Percentiles rank a stretch among this genome's conserved stretches.
phyloP scores from a whole-genome alignment of 2,797 vertebrate species.

The Triplophysa bombifrons region DNA sequence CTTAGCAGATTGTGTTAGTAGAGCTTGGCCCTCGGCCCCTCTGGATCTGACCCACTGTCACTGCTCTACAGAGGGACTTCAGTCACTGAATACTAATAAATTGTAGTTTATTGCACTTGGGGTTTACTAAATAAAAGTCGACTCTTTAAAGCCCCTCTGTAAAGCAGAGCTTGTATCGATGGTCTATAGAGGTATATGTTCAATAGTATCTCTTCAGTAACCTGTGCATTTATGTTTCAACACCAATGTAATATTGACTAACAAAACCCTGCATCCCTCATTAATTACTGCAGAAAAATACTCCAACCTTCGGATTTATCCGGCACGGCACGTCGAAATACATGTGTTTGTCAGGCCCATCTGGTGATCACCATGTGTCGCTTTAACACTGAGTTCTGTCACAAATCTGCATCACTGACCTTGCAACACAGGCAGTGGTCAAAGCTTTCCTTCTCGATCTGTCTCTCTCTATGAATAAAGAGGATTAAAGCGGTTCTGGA shows the following conservation, averaged over 20 bases:
- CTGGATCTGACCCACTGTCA: slow-evolving; percentile 42
- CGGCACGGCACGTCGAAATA: background rate
- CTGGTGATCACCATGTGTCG: slow-evolving; percentile 35
- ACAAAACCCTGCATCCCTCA: too few relatives aligned
- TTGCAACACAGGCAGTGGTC: slow-evolving; percentile 34
- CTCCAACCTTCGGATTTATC: slow-evolving; percentile 1
- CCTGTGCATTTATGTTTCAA: too few relatives aligned
- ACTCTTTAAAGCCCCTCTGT: background rate
- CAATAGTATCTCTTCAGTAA: background rate
- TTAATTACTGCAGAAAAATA: background rate
- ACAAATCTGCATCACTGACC: slow-evolving; percentile 33
- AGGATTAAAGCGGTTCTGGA: slow-evolving; percentile 49
- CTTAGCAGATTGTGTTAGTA: slow-evolving; percentile 31
- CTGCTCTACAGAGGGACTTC: background rate
- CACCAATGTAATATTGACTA: too few relatives aligned
- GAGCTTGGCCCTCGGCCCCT: slow-evolving; percentile 19
- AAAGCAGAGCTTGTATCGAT: background rate
- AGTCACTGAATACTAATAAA: slow-evolving; percentile 36
- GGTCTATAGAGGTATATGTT: background rate
- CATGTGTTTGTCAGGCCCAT: slow-evolving; percentile 40
- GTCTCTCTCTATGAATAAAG: slow-evolving; percentile 40
- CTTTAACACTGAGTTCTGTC: slow-evolving; percentile 32
- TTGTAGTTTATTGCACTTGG: slow-evolving; percentile 21
- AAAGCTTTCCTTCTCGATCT: slow-evolving; percentile 25
- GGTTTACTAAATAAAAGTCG: slow-evolving; percentile 18